Conservation (phyloP, 2,797 vertebrate species). For the Enteromius afrohamiltoni region DNA sequence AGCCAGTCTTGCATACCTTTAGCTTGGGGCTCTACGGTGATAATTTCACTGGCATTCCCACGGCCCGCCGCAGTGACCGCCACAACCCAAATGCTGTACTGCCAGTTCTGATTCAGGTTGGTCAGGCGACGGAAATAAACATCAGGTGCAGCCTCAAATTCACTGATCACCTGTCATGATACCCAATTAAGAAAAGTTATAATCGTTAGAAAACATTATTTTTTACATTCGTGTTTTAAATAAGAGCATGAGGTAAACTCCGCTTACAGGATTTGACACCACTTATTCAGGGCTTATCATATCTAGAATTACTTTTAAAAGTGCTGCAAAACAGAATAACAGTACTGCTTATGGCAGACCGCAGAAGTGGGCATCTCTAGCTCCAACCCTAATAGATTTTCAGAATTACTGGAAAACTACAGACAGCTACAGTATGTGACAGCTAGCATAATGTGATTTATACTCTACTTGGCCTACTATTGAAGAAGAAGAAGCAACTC, state of each 20-base stretch:
- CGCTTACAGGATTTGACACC: not conserved
- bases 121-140: constrained; percentile 93
- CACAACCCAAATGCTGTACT: constrained; percentile 98
- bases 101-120: constrained; percentile 90
- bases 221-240: not conserved
- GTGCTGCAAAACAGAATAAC: not conserved
- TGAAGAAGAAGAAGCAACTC: not conserved
- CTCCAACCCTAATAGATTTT: not conserved
- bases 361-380: not conserved
- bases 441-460: not conserved
- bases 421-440: not conserved
- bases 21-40: constrained; percentile 91
- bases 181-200: not conserved
- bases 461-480: not conserved
- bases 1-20: constrained; percentile 83
- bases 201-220: not conserved
- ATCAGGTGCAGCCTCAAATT: constrained; percentile 96
- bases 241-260: not conserved
- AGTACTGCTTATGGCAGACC: not conserved
- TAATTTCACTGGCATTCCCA: constrained; percentile 96
- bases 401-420: not conserved
- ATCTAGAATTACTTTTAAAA: not conserved
- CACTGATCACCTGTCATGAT: constrained; percentile 90
- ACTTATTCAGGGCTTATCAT: not conserved
- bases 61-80: constrained; percentile 94